Percentiles rank a stretch among this genome's conserved stretches.
phyloP scores from a whole-genome alignment of 1,140 invertebrate species.

The Oedothorax gibbosus region DNA sequence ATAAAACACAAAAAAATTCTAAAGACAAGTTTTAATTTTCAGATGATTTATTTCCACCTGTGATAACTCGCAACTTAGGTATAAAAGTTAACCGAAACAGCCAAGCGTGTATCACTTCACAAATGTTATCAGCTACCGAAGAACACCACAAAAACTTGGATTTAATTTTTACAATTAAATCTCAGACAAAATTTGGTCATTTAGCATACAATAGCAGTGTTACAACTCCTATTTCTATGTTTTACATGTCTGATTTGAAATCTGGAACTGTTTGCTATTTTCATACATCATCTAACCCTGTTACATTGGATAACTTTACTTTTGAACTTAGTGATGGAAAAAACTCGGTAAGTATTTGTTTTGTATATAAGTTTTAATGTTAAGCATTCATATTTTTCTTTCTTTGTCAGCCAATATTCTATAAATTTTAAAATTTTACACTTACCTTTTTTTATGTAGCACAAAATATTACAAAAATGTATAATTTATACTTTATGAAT shows the following conservation, averaged over 20 bases:
- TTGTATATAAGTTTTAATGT: neutral
- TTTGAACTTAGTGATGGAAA: conserved; percentile 44
- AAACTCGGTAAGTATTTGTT: conserved; percentile 28
- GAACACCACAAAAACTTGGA: conserved; percentile 15
- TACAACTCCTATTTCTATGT: neutral
- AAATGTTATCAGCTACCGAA: conserved; percentile 40
- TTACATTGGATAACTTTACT: conserved; percentile 23
- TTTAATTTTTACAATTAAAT: conserved; percentile 4
- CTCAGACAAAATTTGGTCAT: conserved; percentile 6
- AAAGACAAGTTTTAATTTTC: neutral
- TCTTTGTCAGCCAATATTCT: too few relatives aligned
- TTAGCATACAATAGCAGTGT: neutral
- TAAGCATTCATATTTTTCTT: too few relatives aligned
- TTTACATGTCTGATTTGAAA: conserved; percentile 27
- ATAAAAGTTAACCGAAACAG: conserved; percentile 20
- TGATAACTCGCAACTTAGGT: conserved; percentile 34
- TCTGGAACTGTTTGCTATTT: conserved; percentile 22
- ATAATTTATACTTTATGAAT: too few relatives aligned
- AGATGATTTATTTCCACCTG: conserved; percentile 54
- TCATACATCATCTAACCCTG: neutral
- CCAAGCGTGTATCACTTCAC: neutral
- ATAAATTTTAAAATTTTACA: too few relatives aligned
- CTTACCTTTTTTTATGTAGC: too few relatives aligned
- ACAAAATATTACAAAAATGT: too few relatives aligned
- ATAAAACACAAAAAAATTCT: too few relatives aligned